phyloP scores from a whole-genome alignment of 1,140 invertebrate species.

The Caenorhabditis briggsae region DNA sequence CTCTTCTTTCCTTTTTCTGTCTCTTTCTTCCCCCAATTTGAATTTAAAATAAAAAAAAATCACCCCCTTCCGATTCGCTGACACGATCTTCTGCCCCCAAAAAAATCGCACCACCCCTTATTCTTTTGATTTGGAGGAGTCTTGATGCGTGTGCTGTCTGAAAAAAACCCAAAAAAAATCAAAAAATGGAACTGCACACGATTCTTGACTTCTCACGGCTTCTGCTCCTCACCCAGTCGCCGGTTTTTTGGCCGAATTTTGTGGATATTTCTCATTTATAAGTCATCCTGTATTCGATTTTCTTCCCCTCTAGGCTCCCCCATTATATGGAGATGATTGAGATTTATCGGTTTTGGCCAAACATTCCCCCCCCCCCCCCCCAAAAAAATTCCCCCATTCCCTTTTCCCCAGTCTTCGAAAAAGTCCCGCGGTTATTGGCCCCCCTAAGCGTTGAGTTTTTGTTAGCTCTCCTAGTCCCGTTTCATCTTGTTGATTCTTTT shows the following conservation, averaged over 20 bases:
- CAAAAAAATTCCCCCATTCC: neutral
- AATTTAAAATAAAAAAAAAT: no score
- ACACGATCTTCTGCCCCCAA: neutral
- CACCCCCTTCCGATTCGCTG: no score
- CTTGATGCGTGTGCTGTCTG: neutral
- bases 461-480: no score
- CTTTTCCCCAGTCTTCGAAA: neutral
- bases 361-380: neutral
- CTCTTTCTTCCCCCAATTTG: neutral
- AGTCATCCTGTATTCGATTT: neutral
- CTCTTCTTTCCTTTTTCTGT: neutral
- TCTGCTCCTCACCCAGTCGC: neutral
- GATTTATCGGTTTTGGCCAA: neutral
- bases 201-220: no score
- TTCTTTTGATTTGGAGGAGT: no score
- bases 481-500: neutral
- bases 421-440: neutral
- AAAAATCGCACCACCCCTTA: neutral
- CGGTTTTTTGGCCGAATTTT: neutral
- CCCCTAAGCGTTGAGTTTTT: neutral
- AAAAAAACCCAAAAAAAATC: slow-evolving; percentile 27
- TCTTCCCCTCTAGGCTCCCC: neutral
- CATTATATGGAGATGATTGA: slow-evolving; percentile 18
- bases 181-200: no score
- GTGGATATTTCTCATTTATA: slow-evolving; percentile 10